A percentile compares a stretch with the other conserved stretches of the same genome.
These are phyloP conservation scores for Trinorchestia longiramus DNA, from an alignment of 1,140 invertebrate genomes.

Conservation along the genomic window DNA sequence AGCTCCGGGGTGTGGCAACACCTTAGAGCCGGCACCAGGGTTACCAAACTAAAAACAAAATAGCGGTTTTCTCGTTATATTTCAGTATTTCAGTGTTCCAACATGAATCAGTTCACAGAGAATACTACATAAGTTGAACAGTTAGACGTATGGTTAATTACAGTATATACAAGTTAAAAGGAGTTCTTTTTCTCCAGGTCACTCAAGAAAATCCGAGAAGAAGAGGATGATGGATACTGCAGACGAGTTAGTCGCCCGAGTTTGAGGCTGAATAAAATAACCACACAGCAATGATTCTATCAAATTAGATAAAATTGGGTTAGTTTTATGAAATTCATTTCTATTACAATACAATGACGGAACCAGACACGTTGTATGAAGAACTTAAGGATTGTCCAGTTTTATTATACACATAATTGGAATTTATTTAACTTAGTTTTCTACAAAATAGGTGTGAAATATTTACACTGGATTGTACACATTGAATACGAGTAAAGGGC, in stretches of 20 bases:
- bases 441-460: background rate
- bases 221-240: background rate
- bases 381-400: background rate
- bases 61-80: background rate
- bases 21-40: conserved; percentile 47
- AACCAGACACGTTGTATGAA: background rate
- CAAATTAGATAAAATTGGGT: too few species aligned
- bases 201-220: background rate
- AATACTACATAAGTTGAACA: background rate
- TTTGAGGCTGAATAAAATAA: background rate
- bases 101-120: background rate
- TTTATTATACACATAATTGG: background rate
- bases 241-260: background rate
- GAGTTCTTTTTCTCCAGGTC: background rate
- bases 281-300: too few species aligned
- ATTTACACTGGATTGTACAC: background rate
- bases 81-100: conserved; percentile 39
- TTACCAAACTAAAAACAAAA: conserved; percentile 49
- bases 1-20: conserved; percentile 42
- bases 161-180: background rate
- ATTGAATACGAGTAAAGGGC: too few species aligned
- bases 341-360: background rate
- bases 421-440: background rate
- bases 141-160: background rate
- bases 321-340: background rate